phyloP scores from a whole-genome alignment of 1,140 invertebrate genomes.

The Hylaeus volcanicus region DNA sequence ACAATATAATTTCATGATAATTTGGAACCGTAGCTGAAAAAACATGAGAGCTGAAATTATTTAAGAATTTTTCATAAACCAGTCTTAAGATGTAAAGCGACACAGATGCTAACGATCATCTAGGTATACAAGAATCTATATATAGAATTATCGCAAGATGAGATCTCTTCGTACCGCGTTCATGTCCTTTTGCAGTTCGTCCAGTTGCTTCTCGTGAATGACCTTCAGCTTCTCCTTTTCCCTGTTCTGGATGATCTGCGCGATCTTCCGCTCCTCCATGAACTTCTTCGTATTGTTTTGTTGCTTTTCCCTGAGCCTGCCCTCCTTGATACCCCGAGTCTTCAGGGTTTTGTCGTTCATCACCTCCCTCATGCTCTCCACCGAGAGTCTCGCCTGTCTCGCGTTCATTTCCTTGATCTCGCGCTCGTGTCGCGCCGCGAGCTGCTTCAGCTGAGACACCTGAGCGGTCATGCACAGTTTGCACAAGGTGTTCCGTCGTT shows the following conservation, averaged over 20 bases:
- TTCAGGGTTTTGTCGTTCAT: conserved; percentile 97
- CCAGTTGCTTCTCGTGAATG: conserved; percentile 94
- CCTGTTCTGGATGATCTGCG: conserved; percentile 93
- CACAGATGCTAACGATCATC: too few relatives aligned
- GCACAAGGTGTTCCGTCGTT: conserved; percentile 91
- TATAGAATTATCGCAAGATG: neutral
- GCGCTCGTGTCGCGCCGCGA: conserved; percentile 93
- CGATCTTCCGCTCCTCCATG: conserved; percentile 96
- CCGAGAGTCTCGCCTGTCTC: conserved; percentile 96
- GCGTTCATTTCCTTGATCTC: conserved; percentile 98
- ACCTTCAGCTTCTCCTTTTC: conserved; percentile 97
- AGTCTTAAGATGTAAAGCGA: too few relatives aligned
- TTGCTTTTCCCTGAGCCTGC: conserved; percentile 95
- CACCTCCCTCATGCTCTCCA: conserved; percentile 98
- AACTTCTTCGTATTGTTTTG: conserved; percentile 99
- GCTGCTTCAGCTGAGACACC: conserved; percentile 92
- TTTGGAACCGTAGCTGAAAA: too few relatives aligned
- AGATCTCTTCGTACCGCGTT: conserved; percentile 87
- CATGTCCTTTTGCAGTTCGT: conserved; percentile 94
- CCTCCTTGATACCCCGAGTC: conserved; percentile 98
- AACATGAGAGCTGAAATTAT: too few relatives aligned
- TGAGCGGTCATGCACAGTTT: conserved; percentile 94
- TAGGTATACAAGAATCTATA: too few relatives aligned
- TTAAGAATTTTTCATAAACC: too few relatives aligned
- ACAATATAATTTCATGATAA: too few relatives aligned